Evolutionary conservation across 2,113 vertebrate species (phyloP).

Genomic region (Heterochromis multidens): DNA sequence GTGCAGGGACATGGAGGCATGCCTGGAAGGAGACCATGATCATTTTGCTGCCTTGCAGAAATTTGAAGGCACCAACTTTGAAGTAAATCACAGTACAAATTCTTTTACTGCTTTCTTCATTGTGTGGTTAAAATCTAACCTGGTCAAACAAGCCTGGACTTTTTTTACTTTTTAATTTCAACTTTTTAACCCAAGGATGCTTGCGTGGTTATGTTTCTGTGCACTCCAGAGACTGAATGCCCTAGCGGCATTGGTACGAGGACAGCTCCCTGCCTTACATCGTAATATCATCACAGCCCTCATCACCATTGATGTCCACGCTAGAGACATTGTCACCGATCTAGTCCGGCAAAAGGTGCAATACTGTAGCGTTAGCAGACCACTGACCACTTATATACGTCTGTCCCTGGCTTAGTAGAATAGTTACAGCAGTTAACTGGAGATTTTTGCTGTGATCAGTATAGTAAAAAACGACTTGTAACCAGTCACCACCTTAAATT

Average conservation of each 20-base stretch:
- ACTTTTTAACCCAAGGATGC: background rate
- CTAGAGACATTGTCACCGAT: constrained; percentile 83
- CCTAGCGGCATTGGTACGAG: constrained; percentile 78
- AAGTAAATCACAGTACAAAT: constrained; percentile 56
- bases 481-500: background rate
- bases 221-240: constrained; percentile 80
- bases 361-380: background rate
- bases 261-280: constrained; percentile 78
- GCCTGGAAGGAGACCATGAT: constrained; percentile 72
- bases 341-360: constrained; percentile 77
- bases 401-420: background rate
- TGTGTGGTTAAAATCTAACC: background rate
- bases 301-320: constrained; percentile 84
- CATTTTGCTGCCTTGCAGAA: constrained; percentile 71
- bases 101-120: background rate
- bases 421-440: background rate
- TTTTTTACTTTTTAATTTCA: background rate
- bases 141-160: background rate
- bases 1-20: constrained; percentile 81
- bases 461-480: background rate
- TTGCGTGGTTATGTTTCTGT: background rate
- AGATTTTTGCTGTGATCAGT: background rate
- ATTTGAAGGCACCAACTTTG: constrained; percentile 81
- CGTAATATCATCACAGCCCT: constrained; percentile 83
- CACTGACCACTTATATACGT: background rate